Evolutionary conservation across 1,140 invertebrate species (phyloP).

Genomic region (Drosophila pruinosa): DNA sequence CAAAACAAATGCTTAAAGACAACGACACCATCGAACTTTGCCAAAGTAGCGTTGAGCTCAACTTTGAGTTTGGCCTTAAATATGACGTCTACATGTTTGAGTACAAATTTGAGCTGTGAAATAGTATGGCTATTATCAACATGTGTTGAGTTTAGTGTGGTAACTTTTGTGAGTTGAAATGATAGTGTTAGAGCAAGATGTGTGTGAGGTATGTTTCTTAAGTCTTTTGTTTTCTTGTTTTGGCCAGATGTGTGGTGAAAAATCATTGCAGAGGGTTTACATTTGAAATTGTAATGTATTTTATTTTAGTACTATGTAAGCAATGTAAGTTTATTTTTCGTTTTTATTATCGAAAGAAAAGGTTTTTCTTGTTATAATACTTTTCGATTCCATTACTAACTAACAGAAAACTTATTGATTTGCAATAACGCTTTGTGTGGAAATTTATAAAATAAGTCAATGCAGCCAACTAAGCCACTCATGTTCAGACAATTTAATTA

Average conservation of each 20-base stretch:
- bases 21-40: conserved; percentile 20
- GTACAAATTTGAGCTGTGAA: conserved; percentile 38
- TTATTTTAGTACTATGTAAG: too few relatives aligned
- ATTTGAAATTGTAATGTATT: too few relatives aligned
- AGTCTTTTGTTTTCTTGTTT: conserved; percentile 1
- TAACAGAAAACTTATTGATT: too few relatives aligned
- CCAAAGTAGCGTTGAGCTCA: conserved; percentile 9
- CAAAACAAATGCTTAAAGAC: conserved; percentile 49
- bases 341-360: too few relatives aligned
- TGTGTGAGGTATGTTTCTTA: not conserved
- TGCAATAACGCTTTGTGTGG: too few relatives aligned
- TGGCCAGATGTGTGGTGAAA: not conserved
- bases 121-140: conserved; percentile 5
- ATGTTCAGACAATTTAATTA: conserved; percentile 71
- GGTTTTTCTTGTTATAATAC: too few relatives aligned
- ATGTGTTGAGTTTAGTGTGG: conserved; percentile 24
- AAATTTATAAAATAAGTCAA: conserved; percentile 51
- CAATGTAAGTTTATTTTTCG: too few relatives aligned
- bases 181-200: conserved; percentile 24
- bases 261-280: not conserved
- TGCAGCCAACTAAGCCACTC: conserved; percentile 32
- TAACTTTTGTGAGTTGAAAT: conserved; percentile 27
- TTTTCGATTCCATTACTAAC: too few relatives aligned
- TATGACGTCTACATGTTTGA: conserved; percentile 43
- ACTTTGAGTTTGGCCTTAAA: conserved; percentile 28